Percentiles rank a stretch among this genome's conserved stretches.
These are phyloP conservation scores for Sinocyclocheilus anshuiensis DNA, from an alignment of 2,113 vertebrate genomes.

Conservation along the genomic window DNA sequence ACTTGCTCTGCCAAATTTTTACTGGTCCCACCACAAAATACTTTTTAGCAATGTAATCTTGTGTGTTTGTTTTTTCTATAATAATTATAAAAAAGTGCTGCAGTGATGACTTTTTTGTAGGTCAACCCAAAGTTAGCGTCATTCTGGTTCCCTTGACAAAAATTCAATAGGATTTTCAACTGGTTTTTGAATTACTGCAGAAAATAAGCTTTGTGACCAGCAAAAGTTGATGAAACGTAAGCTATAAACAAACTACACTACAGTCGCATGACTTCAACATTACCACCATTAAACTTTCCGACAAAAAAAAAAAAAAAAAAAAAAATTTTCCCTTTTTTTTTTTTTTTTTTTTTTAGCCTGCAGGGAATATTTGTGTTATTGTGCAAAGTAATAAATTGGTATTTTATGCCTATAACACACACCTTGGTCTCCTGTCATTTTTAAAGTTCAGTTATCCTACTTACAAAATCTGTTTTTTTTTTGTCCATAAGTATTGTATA, in stretches of 20 bases:
- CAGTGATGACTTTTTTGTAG: not conserved
- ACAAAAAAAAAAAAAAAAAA: too few species aligned
- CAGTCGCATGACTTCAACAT: too few species aligned
- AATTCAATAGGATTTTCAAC: too few species aligned
- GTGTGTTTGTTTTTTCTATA: not conserved
- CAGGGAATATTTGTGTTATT: conserved; percentile 96
- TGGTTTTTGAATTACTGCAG: too few species aligned
- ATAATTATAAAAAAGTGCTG: not conserved
- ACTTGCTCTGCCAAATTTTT: not conserved
- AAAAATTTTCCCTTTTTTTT: too few species aligned
- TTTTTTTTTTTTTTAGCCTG: conserved; percentile 87
- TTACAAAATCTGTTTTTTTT: not conserved
- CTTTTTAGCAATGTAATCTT: not conserved
- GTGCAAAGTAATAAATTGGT: conserved; percentile 93
- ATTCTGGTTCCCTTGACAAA: too few species aligned
- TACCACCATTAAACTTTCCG: too few species aligned
- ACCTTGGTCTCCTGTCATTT: conserved; percentile 27
- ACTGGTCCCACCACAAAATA: conserved; percentile 15
- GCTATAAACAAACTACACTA: too few species aligned
- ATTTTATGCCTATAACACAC: conserved; percentile 86
- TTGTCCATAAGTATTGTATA: not conserved
- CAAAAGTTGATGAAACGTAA: too few species aligned
- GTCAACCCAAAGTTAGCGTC: not conserved
- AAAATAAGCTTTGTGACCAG: too few species aligned
- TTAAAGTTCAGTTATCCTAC: not conserved